Evolutionary conservation across 2,113 vertebrate genomes (phyloP).

Genomic region (Pagrus major): DNA sequence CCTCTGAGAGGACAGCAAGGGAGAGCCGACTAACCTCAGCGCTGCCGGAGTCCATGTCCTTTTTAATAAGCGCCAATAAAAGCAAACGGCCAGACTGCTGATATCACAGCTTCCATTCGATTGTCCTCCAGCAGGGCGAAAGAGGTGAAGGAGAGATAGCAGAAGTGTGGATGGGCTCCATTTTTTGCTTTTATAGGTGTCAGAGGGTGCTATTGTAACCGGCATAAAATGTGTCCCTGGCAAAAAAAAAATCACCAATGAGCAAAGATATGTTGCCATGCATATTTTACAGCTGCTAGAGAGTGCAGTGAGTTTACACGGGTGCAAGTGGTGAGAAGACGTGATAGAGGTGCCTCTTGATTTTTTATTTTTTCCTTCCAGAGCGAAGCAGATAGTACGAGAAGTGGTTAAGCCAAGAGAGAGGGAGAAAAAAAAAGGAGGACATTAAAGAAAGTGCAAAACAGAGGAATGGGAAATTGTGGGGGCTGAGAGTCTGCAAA

Average conservation of each 20-base stretch:
- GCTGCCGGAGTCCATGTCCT: constrained; percentile 39
- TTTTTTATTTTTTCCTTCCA: background rate
- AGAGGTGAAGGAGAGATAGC: constrained; percentile 57
- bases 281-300: constrained; percentile 76
- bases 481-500: constrained; percentile 29
- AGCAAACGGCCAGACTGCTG: constrained; percentile 47
- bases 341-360: constrained; percentile 24
- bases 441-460: constrained; percentile 41
- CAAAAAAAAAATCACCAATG: constrained; percentile 33
- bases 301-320: constrained; percentile 61
- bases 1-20: constrained; percentile 7
- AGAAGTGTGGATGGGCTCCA: constrained; percentile 16
- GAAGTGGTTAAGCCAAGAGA: constrained; percentile 22
- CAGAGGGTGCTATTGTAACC: constrained; percentile 45
- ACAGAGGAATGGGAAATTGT: constrained; percentile 43
- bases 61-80: constrained; percentile 71
- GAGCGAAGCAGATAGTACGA: constrained; percentile 15
- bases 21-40: background rate
- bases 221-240: constrained; percentile 53
- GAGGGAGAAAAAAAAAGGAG: background rate
- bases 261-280: constrained; percentile 66
- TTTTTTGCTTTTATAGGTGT: constrained; percentile 54
- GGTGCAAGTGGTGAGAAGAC: constrained; percentile 45
- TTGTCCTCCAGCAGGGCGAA: constrained; percentile 45
- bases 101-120: constrained; percentile 38